phyloP scores from a whole-genome alignment of 1,140 invertebrate genomes.

The Halotydeus destructor region DNA sequence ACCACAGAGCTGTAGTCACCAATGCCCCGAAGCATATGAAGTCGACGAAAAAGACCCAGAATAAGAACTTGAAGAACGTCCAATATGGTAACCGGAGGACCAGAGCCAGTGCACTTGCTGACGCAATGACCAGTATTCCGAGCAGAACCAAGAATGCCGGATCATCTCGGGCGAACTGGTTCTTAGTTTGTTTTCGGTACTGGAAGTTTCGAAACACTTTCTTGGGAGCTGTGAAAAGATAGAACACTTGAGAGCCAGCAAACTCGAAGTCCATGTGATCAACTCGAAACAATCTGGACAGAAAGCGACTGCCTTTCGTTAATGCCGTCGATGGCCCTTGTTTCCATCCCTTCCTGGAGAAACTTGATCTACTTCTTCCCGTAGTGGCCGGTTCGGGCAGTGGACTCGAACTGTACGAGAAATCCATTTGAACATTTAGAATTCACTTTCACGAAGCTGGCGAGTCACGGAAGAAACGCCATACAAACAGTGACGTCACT shows the following conservation, averaged over 20 bases:
- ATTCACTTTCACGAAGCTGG: background rate
- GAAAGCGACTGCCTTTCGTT: constrained; percentile 9
- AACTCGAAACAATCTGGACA: constrained; percentile 7
- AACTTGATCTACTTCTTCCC: background rate
- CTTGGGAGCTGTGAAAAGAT: constrained; percentile 79
- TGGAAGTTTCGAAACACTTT: constrained; percentile 97
- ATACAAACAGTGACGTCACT: too few species aligned
- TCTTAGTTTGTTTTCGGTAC: constrained; percentile 95
- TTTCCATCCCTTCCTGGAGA: too few species aligned
- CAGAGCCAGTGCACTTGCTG: constrained; percentile 69
- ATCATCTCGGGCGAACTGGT: constrained; percentile 96
- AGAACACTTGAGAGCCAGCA: constrained; percentile 96
- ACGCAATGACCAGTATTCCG: constrained; percentile 49
- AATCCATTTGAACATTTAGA: background rate
- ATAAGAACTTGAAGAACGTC: constrained; percentile 60
- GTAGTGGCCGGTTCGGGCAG: background rate
- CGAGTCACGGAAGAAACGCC: background rate
- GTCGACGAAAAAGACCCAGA: constrained; percentile 85
- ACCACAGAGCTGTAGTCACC: constrained; percentile 74
- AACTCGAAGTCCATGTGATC: constrained; percentile 98
- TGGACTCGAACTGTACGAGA: background rate
- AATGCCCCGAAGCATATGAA: constrained; percentile 69
- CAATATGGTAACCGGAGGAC: constrained; percentile 48
- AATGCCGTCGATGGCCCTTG: constrained; percentile 7
- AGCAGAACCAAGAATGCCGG: constrained; percentile 91